Evolutionary conservation across 2,888 invertebrate genomes (phyloP), one percentile per base, ranked within the genome.

Genomic region (Dolomedes plantarius): DNA sequence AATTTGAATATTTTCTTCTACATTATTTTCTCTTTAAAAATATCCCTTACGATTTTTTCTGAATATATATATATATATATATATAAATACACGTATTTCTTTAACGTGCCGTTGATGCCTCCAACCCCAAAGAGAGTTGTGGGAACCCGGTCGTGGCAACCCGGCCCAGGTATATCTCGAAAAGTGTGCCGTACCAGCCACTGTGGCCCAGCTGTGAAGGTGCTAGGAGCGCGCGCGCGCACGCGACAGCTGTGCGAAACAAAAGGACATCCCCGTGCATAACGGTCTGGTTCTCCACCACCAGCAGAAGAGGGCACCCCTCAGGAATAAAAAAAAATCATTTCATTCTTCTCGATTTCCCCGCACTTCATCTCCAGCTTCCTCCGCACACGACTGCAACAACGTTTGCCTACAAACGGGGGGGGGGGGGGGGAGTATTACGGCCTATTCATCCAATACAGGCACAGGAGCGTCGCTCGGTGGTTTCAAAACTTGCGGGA

Each of bases 191-290:
- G 79, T 72, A 72, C 56, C 31, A 50, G 19, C 69, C 56, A 19
- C 32, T 23, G 32, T 39, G n/a, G 19, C 67, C 23, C 78, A 80
- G 79, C 72, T 79, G 79, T 31, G 72, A 31, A 65, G 75, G 75
- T 75, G 50, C 39, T 13, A 65, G 50, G 23, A 3, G 56, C 2
- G 23, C 56, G 56, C 56, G 56, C 69, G 75, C 69, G 68, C 72
- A 65, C 81, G 36, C 75, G 81, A 81, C 81, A 81, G 74, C 81
- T 81, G 81, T 23, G 41, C 16, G 28, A 56, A 23, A 56, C 56
- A 56, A 56, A 16, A 36, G 9, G 9, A 5, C 5, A 5, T 36
- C 5, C 56, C 56, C 56, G 56, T 56, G 56, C 23, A 31, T 81
- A 75, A 81, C 81, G 81, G 81, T 68, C 74, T 36, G 56, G 64